A percentile compares a stretch with the other conserved stretches of the same genome.
Evolutionary conservation across 2,797 vertebrate genomes (phyloP).

Genomic region (Neosilurus mollespiculum): DNA sequence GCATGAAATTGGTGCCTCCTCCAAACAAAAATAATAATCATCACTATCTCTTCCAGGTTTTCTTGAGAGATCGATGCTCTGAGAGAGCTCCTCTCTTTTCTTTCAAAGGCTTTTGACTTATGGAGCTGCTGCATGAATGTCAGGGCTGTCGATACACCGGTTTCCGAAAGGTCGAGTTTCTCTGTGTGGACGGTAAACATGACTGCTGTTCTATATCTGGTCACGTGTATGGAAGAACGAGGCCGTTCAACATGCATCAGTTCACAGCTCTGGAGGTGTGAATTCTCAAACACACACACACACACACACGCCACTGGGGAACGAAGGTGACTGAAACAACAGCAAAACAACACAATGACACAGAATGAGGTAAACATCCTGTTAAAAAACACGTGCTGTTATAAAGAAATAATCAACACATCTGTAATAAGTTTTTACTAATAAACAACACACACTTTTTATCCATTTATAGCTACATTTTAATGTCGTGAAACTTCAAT

Average conservation of each 20-base stretch:
- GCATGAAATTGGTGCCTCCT: conserved; percentile 13
- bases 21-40: neutral
- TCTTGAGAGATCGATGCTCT: conserved; percentile 18
- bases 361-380: neutral
- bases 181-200: conserved; percentile 22
- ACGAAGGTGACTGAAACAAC: conserved; percentile 12
- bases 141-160: conserved; percentile 13
- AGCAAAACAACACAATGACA: neutral
- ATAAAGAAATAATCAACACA: neutral
- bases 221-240: conserved; percentile 4
- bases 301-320: neutral
- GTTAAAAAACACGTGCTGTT: neutral
- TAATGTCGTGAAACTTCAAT: neutral
- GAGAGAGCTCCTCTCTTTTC: conserved; percentile 7
- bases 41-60: conserved; percentile 7
- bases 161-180: conserved; percentile 22
- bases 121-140: conserved; percentile 18
- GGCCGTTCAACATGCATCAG: conserved; percentile 32
- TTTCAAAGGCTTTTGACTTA: conserved; percentile 18
- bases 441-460: neutral
- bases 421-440: neutral
- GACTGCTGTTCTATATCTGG: conserved; percentile 14
- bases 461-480: neutral
- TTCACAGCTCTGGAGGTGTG: conserved; percentile 39
- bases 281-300: conserved; percentile 2